A percentile compares a stretch with the other conserved stretches of the same genome.
These are phyloP conservation scores for Chanos chanos DNA, from an alignment of 2,797 vertebrate species.

Conservation along the genomic window DNA sequence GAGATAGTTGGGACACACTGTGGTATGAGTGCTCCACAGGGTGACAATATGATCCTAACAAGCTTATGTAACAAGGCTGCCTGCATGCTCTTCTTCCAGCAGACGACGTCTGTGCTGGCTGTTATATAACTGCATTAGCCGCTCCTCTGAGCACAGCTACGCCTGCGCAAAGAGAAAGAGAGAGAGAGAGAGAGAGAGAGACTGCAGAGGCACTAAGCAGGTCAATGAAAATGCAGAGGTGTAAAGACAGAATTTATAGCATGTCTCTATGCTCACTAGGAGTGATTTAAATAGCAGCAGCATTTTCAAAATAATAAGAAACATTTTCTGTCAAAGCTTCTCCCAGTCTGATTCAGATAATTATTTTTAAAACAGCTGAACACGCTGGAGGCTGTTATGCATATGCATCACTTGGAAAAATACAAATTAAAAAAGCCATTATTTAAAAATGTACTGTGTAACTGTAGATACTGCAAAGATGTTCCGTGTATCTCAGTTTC, in stretches of 20 bases:
- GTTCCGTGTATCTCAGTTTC: too few species aligned
- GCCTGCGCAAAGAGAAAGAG: conserved; percentile 56
- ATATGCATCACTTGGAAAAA: too few species aligned
- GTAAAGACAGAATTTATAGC: conserved; percentile 4
- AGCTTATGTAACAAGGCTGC: conserved; percentile 74
- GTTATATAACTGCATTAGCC: conserved; percentile 79
- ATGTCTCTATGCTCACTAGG: too few species aligned
- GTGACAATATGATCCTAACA: conserved; percentile 72
- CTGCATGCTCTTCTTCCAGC: conserved; percentile 72
- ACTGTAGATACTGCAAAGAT: too few species aligned
- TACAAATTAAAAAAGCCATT: too few species aligned
- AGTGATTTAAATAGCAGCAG: too few species aligned
- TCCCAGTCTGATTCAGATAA: too few species aligned
- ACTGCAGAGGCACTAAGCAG: conserved; percentile 29
- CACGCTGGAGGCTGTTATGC: too few species aligned
- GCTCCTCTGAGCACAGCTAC: conserved; percentile 61
- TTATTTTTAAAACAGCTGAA: too few species aligned
- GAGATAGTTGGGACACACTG: conserved; percentile 38
- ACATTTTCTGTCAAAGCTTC: too few species aligned
- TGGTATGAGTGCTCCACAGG: conserved; percentile 54
- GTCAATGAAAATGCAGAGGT: conserved; percentile 15
- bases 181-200: conserved; percentile 1
- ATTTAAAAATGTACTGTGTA: too few species aligned
- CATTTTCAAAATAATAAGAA: too few species aligned
- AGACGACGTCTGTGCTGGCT: conserved; percentile 69